These are phyloP conservation scores for Percopsis omiscomaycus DNA, from an alignment of 2,797 vertebrate genomes.

Conservation along the genomic window DNA sequence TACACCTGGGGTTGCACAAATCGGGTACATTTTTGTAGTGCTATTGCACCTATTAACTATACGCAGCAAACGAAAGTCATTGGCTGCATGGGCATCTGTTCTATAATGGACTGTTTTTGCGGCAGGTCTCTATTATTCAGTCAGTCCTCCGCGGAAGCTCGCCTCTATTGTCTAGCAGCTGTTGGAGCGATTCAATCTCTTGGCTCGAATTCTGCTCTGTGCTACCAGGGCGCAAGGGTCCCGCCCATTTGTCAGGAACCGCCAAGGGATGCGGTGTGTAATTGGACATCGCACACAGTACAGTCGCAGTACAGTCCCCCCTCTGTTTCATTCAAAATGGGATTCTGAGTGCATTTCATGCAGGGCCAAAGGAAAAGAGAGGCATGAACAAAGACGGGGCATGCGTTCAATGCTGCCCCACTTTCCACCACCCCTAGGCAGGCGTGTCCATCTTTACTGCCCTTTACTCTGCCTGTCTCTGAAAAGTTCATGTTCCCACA, in stretches of 20 bases:
- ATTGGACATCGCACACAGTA: slow-evolving; percentile 46
- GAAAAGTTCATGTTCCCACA: slow-evolving; percentile 37
- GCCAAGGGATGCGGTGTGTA: slow-evolving; percentile 55
- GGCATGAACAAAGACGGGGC: slow-evolving; percentile 38
- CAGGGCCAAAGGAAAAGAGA: slow-evolving; percentile 54
- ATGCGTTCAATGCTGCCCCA: slow-evolving; percentile 46
- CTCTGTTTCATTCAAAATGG: slow-evolving; percentile 54
- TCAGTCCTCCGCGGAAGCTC: slow-evolving; percentile 40
- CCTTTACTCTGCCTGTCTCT: slow-evolving; percentile 57
- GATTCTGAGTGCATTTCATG: slow-evolving; percentile 54
- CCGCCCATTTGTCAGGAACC: slow-evolving; percentile 50
- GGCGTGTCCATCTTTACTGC: slow-evolving; percentile 47
- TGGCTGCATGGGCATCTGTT: slow-evolving; percentile 7
- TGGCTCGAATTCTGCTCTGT: slow-evolving; percentile 50
- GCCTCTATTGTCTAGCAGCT: slow-evolving; percentile 48
- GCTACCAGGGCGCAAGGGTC: slow-evolving; percentile 41
- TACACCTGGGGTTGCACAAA: neutral
- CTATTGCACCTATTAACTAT: slow-evolving; percentile 7
- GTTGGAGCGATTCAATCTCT: slow-evolving; percentile 50
- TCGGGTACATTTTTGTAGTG: neutral
- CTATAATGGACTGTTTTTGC: slow-evolving; percentile 29
- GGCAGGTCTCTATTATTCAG: slow-evolving; percentile 18
- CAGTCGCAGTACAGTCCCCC: slow-evolving; percentile 36
- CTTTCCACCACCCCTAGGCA: slow-evolving; percentile 40
- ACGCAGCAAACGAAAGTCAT: slow-evolving; percentile 15